Conservation (phyloP, 2,113 vertebrate genomes). For the Sinosuthora webbiana region DNA sequence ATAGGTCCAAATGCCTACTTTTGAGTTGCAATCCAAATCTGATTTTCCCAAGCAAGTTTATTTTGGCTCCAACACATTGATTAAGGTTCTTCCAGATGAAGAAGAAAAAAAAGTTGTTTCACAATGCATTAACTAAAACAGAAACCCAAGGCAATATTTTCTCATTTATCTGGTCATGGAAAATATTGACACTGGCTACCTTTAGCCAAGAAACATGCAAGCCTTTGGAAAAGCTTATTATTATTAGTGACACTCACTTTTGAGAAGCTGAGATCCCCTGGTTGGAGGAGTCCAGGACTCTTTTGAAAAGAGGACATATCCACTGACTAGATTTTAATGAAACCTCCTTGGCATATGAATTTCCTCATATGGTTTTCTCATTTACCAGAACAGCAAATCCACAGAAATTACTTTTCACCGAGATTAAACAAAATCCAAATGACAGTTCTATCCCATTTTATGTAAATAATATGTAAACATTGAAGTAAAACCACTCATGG, state of each 20-base stretch:
- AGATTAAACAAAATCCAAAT: conserved; percentile 8
- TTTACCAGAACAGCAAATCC: neutral
- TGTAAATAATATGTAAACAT: neutral
- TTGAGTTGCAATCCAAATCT: neutral
- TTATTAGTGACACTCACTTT: neutral
- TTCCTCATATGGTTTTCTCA: neutral
- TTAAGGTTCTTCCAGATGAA: neutral
- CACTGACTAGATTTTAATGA: neutral
- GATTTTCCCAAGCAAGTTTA: neutral
- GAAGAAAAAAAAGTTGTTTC: neutral
- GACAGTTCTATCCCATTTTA: neutral
- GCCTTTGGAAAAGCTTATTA: neutral
- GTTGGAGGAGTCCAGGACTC: neutral
- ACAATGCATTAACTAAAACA: neutral
- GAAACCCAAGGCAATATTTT: neutral
- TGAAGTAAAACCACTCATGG: neutral
- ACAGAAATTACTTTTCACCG: conserved; percentile 9
- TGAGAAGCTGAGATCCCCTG: neutral
- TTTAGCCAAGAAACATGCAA: neutral
- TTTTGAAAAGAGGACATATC: neutral
- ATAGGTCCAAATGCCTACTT: neutral
- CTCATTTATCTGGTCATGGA: neutral
- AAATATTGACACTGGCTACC: neutral
- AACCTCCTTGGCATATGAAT: neutral
- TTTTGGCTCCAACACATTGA: neutral